A percentile compares a stretch with the other conserved stretches of the same genome.
phyloP scores from a whole-genome alignment of 2,113 vertebrate genomes.

The Heterotilapia buettikoferi region DNA sequence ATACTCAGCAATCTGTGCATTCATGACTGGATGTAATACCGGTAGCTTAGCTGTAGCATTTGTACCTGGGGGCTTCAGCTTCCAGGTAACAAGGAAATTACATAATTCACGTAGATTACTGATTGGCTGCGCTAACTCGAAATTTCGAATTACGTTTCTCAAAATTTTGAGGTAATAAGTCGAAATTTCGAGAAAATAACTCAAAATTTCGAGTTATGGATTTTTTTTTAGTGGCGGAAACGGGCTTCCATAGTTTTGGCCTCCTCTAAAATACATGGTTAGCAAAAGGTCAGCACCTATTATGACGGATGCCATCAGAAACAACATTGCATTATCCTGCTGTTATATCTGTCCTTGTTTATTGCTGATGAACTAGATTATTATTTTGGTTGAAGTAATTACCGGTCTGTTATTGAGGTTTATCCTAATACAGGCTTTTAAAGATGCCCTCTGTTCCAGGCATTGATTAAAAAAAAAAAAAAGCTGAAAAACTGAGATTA shows the following conservation, averaged over 20 bases:
- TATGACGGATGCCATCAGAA: accelerated
- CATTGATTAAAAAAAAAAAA: not conserved
- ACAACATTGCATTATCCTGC: not conserved
- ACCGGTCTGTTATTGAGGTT: accelerated
- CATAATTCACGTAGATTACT: accelerated
- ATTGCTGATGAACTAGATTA: not conserved
- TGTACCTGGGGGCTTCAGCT: not conserved
- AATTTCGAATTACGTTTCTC: not conserved
- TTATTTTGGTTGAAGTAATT: not conserved
- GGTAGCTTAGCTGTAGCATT: not conserved
- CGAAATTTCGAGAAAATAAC: accelerated
- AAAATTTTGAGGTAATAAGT: accelerated
- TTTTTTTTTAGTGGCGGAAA: not conserved
- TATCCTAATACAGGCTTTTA: not conserved
- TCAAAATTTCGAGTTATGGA: accelerated
- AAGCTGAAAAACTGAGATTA: too few species aligned
- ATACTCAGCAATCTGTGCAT: not conserved
- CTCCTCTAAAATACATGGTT: not conserved
- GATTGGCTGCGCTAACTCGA: not conserved
- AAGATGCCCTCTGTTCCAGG: not conserved
- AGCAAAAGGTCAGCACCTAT: not conserved
- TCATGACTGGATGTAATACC: not conserved
- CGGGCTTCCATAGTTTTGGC: accelerated
- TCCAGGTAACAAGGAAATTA: not conserved
- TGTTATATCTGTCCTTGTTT: not conserved